These are phyloP conservation scores for Eublepharis macularius DNA, from an alignment of 2,113 vertebrate species.

Conservation along the genomic window DNA sequence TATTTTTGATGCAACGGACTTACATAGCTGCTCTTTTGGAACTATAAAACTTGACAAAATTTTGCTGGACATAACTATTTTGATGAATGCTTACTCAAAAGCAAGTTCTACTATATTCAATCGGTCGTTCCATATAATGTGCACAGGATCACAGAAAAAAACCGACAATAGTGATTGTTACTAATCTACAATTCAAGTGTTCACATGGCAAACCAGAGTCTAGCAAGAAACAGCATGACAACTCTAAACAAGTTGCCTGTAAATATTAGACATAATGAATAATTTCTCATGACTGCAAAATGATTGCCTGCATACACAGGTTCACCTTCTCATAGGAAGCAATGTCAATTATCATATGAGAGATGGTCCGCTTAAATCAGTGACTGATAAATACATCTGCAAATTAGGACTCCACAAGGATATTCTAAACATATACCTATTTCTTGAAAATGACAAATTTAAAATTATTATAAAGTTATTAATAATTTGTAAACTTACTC, in stretches of 20 bases:
- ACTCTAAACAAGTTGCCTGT: background rate
- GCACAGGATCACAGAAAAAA: too few relatives aligned
- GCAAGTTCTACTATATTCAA: too few relatives aligned
- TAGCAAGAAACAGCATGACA: background rate
- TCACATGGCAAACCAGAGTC: background rate
- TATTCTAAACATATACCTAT: background rate
- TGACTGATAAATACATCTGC: background rate
- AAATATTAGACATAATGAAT: background rate
- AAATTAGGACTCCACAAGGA: background rate
- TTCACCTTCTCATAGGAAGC: background rate
- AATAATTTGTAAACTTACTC: constrained; percentile 76
- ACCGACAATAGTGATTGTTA: too few relatives aligned
- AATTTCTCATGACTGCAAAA: background rate
- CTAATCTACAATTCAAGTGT: too few relatives aligned
- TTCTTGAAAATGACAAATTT: background rate
- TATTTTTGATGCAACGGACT: too few relatives aligned
- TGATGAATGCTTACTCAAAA: too few relatives aligned
- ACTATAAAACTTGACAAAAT: too few relatives aligned
- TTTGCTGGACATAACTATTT: too few relatives aligned
- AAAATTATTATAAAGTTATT: constrained; percentile 18
- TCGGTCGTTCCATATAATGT: too few relatives aligned
- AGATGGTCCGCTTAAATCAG: background rate
- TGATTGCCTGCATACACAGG: too few relatives aligned
- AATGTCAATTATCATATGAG: background rate
- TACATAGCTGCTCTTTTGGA: too few relatives aligned